Percentiles rank a stretch among this genome's conserved stretches.
Evolutionary conservation across 2,113 vertebrate genomes (phyloP).

Genomic region (Merops nubicus): DNA sequence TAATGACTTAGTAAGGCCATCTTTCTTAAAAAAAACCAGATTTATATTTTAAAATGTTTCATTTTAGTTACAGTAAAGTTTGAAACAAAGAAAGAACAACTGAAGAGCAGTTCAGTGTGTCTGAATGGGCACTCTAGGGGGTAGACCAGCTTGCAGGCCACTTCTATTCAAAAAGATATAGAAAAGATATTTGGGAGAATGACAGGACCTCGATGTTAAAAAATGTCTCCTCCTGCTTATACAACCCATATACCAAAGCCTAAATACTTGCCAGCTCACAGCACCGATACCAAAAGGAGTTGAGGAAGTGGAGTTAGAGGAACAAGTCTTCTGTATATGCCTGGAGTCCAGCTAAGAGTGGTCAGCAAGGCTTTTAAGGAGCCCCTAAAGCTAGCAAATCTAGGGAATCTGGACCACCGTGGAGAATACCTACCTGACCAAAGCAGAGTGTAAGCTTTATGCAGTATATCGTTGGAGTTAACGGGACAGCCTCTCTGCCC

Average conservation of each 20-base stretch:
- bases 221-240: neutral
- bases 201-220: neutral
- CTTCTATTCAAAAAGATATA: neutral
- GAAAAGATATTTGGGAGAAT: neutral
- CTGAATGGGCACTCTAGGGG: neutral
- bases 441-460: neutral
- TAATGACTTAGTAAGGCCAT: neutral
- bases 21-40: neutral
- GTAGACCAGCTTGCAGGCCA: neutral
- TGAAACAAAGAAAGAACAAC: neutral
- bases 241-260: neutral
- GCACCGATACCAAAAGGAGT: neutral
- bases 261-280: neutral
- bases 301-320: neutral
- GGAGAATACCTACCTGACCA: rapidly evolving
- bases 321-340: neutral
- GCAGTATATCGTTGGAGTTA: neutral
- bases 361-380: neutral
- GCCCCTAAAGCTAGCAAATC: neutral
- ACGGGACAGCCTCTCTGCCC: neutral
- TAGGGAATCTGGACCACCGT: neutral
- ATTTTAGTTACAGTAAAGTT: neutral
- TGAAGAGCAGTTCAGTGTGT: neutral
- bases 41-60: neutral
- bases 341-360: neutral